Evolutionary conservation across 2,113 vertebrate genomes (phyloP).

Genomic region (Apodemus speciosus): DNA sequence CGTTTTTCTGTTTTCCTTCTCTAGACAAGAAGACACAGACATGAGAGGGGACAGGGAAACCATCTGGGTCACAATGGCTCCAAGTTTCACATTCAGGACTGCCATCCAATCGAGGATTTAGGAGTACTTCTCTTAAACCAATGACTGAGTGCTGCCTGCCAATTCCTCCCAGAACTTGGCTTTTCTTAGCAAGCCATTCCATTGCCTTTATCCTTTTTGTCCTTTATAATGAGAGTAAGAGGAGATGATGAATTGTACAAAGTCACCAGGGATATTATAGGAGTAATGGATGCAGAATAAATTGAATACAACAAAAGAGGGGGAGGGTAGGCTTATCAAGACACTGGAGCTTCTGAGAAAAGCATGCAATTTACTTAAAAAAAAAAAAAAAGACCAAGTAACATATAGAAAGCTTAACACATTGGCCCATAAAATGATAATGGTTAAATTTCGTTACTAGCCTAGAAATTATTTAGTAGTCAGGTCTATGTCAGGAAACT

Average conservation of each 20-base stretch:
- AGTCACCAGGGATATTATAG: constrained; percentile 45
- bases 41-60: constrained; percentile 48
- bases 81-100: constrained; percentile 56
- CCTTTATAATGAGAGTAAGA: constrained; percentile 67
- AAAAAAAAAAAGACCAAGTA: constrained; percentile 7
- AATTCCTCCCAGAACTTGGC: constrained; percentile 69
- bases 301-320: background rate
- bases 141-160: constrained; percentile 56
- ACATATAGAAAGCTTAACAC: constrained; percentile 64
- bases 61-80: constrained; percentile 62
- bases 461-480: constrained; percentile 57
- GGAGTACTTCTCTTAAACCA: constrained; percentile 67
- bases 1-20: constrained; percentile 56
- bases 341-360: constrained; percentile 55
- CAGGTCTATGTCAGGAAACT: constrained; percentile 36
- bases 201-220: constrained; percentile 54
- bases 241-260: constrained; percentile 61
- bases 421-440: constrained; percentile 60
- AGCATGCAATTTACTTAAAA: background rate
- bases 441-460: constrained; percentile 51
- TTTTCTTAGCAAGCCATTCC: constrained; percentile 62
- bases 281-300: constrained; percentile 52
- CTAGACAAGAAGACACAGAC: constrained; percentile 61
- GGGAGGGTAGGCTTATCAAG: background rate
- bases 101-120: constrained; percentile 69